Base-by-base conservation (phyloP, 2,888 invertebrate species). In the Rugalucina vietnamica region DNA sequence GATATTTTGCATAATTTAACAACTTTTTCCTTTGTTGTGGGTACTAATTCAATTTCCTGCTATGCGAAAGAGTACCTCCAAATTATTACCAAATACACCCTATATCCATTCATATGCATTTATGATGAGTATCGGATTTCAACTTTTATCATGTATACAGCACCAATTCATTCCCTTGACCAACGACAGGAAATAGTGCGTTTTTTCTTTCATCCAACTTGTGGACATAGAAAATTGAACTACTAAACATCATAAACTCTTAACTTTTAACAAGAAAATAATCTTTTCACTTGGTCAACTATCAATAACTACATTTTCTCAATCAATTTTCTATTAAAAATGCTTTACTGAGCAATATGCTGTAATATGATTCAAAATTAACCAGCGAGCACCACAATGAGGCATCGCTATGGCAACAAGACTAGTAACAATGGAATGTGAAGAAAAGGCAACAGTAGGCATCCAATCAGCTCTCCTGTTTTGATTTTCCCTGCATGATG, bases 391-490 rank as follows among this genome's bases (percentile, higher is more conserved):
- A 29, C 14, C 72, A n/a, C 24, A n/a, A 14, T 24, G 27, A 72
- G 49, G 21, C 43, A 72, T 72, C 37, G 49, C 43, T 49, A 72
- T 72, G 43, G 49, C 43, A 72, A 72, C 72, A 72, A 72, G 72
- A 72, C 49, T 72, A 72, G 72, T 72, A 72, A 72, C 72, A 72
- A 70, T 81, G 81, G 81, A 81, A 81, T 81, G 81, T 81, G 81
- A 75, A 75, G 37, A 75, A 76, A 71, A 76, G 76, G 81, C 71
- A 70, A 70, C 72, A 72, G 72, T 72, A 34, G 72, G 29, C 65
- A 65, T 65, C 65, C 65, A 65, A 65, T 65, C 65, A 65, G 65
- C 65, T 65, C 65, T 65, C 65, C 65, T 65, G 65, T 65, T 34
- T 65, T 65, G 65, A 65, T 65, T 65, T n/a, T n/a, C 21, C 34